Evolutionary conservation across 2,797 vertebrate species (phyloP).

Genomic region (Spinibarbus caldwelli): DNA sequence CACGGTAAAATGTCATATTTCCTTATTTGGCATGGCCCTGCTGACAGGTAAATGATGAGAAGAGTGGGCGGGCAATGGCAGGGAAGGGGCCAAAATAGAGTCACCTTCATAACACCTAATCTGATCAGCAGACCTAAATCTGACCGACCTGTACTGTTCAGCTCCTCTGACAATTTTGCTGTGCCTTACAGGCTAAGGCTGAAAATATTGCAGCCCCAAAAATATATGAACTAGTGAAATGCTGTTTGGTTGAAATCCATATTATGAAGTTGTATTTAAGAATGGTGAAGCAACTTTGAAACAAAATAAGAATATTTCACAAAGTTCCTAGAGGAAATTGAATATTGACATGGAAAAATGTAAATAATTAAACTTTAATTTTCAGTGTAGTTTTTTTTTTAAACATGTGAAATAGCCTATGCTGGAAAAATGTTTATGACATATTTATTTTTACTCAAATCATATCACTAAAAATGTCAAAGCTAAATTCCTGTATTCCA

Average conservation of each 20-base stretch:
- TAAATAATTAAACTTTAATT: no score
- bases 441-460: no score
- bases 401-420: background rate
- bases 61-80: conserved; percentile 56
- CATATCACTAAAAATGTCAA: no score
- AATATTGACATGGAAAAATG: no score
- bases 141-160: conserved; percentile 23
- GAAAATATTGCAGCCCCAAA: background rate
- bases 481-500: no score
- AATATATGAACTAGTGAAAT: background rate
- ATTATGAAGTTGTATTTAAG: no score
- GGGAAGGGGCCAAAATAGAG: conserved; percentile 65
- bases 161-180: conserved; percentile 39
- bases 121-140: conserved; percentile 56
- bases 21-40: conserved; percentile 70
- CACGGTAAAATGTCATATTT: conserved; percentile 77
- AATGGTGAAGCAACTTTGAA: no score
- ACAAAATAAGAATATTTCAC: no score
- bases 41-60: conserved; percentile 75
- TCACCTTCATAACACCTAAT: conserved; percentile 76
- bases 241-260: background rate
- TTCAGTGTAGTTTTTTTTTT: no score
- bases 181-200: conserved; percentile 4
- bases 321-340: no score
- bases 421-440: background rate